phyloP scores from a whole-genome alignment of 2,113 vertebrate species.

The Lonchura striata region DNA sequence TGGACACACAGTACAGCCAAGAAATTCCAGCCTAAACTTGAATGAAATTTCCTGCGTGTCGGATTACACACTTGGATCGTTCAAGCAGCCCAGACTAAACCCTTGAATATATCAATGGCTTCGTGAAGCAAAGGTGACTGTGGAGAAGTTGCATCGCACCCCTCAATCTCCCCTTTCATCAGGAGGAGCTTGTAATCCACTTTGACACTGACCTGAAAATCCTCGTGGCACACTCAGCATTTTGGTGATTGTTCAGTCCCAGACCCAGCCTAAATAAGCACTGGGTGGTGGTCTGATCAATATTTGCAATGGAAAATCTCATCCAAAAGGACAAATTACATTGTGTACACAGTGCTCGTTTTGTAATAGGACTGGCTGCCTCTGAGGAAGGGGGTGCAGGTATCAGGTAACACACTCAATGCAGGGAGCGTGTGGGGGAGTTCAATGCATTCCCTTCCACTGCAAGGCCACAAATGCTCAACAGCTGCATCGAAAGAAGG shows the following conservation, averaged over 20 bases:
- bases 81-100: background rate
- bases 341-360: background rate
- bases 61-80: background rate
- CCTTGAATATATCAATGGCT: background rate
- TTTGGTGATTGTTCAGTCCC: background rate
- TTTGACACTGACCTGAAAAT: background rate
- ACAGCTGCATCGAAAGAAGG: constrained; percentile 35
- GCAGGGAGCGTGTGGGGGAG: background rate
- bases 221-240: background rate
- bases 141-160: background rate
- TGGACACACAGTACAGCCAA: background rate
- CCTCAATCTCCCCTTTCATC: background rate
- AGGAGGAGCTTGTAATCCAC: background rate
- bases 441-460: background rate
- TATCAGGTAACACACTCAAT: background rate
- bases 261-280: background rate
- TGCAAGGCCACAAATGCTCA: background rate
- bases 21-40: background rate
- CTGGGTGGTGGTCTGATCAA: background rate
- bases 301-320: background rate
- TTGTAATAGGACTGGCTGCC: background rate
- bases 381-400: background rate
- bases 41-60: background rate
- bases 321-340: background rate
- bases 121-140: background rate